Evolutionary conservation across 2,888 invertebrate genomes (phyloP).

Genomic region (Tineola bisselliella): DNA sequence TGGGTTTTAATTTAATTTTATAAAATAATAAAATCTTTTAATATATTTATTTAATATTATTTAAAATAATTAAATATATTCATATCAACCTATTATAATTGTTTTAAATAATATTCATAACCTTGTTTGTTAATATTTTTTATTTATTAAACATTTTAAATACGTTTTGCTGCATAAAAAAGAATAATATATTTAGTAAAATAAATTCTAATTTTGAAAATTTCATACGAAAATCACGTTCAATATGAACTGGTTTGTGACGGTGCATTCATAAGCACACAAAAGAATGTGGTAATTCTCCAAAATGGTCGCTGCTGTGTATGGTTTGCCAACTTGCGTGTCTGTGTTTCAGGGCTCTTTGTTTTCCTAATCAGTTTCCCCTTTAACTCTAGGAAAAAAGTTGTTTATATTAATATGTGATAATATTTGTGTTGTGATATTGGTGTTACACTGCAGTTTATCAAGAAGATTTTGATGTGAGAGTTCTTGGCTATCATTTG

Average conservation of each 20-base stretch:
- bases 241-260: conserved; percentile 14
- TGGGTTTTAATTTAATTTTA: not conserved
- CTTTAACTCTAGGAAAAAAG: not conserved
- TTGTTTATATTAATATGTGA: not conserved
- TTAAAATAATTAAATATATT: not conserved
- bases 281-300: conserved; percentile 77
- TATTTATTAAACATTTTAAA: not conserved
- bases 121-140: not conserved
- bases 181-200: not conserved
- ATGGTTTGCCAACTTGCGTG: conserved; percentile 71
- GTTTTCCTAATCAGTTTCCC: conserved; percentile 31
- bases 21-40: not conserved
- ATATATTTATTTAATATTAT: too few relatives aligned
- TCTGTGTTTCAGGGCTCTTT: conserved; percentile 65
- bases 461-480: conserved; percentile 59
- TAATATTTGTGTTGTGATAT: conserved; percentile 2
- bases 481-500: conserved; percentile 53
- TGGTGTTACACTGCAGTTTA: not conserved
- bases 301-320: conserved; percentile 76
- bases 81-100: not conserved
- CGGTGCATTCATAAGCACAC: conserved; percentile 48
- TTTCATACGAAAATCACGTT: conserved; percentile 21
- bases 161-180: not conserved
- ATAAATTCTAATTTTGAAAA: not conserved
- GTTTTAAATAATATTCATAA: too few relatives aligned